These are phyloP conservation scores for Speoplatyrhinus poulsoni DNA, from an alignment of 2,113 vertebrate genomes.

Conservation along the genomic window DNA sequence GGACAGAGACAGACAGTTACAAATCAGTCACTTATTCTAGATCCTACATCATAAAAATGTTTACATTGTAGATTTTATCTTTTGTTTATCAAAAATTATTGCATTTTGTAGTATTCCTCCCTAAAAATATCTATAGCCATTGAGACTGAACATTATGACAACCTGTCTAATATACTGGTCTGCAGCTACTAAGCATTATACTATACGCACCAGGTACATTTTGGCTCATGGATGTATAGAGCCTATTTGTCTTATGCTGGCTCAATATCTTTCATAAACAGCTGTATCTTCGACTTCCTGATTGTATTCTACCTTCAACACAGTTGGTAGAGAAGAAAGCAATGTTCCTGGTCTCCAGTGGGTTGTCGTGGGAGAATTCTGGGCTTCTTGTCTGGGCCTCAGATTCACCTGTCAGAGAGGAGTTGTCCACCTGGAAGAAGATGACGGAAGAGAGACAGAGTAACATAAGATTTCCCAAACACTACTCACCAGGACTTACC, in stretches of 20 bases:
- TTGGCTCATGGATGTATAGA: background rate
- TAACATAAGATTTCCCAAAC: background rate
- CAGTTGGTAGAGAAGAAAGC: constrained; percentile 97
- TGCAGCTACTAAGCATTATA: too few relatives aligned
- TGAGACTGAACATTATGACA: too few relatives aligned
- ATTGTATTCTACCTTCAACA: constrained; percentile 83
- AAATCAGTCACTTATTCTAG: background rate
- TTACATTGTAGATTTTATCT: too few relatives aligned
- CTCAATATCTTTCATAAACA: background rate
- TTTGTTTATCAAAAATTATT: too few relatives aligned
- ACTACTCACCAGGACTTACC: background rate
- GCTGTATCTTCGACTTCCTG: background rate
- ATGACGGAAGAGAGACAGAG: background rate
- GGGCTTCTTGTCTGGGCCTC: constrained; percentile 94
- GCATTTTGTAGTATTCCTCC: too few relatives aligned
- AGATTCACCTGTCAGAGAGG: constrained; percentile 94
- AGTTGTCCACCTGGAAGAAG: constrained; percentile 88
- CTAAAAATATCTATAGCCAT: too few relatives aligned
- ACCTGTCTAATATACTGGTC: too few relatives aligned
- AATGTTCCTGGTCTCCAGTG: constrained; percentile 92
- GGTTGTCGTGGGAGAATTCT: constrained; percentile 92
- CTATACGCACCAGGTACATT: background rate
- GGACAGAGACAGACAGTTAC: background rate
- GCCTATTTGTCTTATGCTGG: background rate
- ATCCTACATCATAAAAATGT: too few relatives aligned